These are phyloP conservation scores for Volucella zonaria DNA, from an alignment of 2,888 invertebrate species.

Conservation along the genomic window DNA sequence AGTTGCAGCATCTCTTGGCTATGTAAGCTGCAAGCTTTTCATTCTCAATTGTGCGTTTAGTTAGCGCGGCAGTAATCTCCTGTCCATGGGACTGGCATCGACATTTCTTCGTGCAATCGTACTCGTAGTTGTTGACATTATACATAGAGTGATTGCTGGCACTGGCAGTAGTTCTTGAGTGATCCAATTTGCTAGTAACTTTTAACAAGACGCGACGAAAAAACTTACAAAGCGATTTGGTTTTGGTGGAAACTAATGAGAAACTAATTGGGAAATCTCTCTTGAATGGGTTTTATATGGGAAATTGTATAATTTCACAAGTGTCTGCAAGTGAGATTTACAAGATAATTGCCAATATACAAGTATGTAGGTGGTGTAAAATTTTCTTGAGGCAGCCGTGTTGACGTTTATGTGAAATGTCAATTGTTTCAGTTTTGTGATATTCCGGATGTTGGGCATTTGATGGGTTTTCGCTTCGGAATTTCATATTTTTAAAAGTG, in stretches of 20 bases:
- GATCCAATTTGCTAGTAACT: conserved; percentile 36
- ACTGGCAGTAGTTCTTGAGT: conserved; percentile 22
- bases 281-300: not conserved
- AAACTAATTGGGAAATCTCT: conserved; percentile 6
- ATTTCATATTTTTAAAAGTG: too few relatives aligned
- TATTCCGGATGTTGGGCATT: conserved; percentile 15
- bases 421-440: not conserved
- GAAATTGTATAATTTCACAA: conserved; percentile 47
- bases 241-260: not conserved
- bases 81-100: conserved; percentile 83
- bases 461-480: not conserved
- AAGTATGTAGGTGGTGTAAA: conserved; percentile 1
- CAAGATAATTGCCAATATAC: conserved; percentile 29
- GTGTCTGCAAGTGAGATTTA: conserved; percentile 30
- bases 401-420: conserved; percentile 41
- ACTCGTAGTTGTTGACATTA: conserved; percentile 78
- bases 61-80: conserved; percentile 85
- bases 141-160: conserved; percentile 43
- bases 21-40: conserved; percentile 85
- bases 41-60: conserved; percentile 86
- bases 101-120: conserved; percentile 85
- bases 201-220: not conserved
- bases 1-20: conserved; percentile 85
- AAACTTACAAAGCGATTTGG: not conserved
- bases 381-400: conserved; percentile 1